Base-by-base conservation (phyloP, 2,888 invertebrate species). In the Stenichneumon culpator region DNA sequence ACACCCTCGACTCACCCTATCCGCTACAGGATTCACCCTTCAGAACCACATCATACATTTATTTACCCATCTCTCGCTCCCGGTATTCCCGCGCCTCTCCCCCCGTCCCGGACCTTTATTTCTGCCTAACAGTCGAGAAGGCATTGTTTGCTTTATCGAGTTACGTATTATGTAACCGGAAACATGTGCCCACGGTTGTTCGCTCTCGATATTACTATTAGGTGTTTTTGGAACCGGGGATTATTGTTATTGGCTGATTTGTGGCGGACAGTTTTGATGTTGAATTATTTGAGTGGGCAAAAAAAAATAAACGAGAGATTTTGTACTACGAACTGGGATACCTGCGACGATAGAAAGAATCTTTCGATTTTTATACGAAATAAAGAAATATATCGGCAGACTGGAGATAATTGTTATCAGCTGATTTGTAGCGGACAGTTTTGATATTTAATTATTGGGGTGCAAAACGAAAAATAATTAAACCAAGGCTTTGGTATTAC, bases 91-190 rank as follows among this genome's bases (percentile, higher is more conserved):
- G 44, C 36, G 68, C 36, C 57, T 60, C 60, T 16, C 32, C 60
- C 3, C 19, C 14, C 60, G 19, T 28, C 70, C 83, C 77, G 84
- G 80, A 77, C 81, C 86, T 86, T 79, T 86, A 85, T 88, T 87
- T 87, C 84, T 87, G 89, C 88, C 90, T 89, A 90, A 90, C 91
- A 89, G 90, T 91, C 90, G 90, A 90, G 91, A 91, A 82, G 83
- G 88, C 90, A 92, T 91, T 92, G 92, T 93, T 92, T 91, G 91
- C 89, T 89, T 91, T 91, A 92, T 93, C 91, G 90, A 92, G 92
- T 93, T 92, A 92, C 91, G 91, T 90, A 88, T 87, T 89, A 87
- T 80, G 87, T 89, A 90, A 89, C 89, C 89, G 87, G 88, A 90
- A 93, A 89, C 93, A 92, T 92, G 92, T 92, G 93, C 88, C 91